Percentiles rank a stretch among this genome's conserved stretches.
phyloP scores from a whole-genome alignment of 2,797 vertebrate genomes.

The Sebastes paucispinis region DNA sequence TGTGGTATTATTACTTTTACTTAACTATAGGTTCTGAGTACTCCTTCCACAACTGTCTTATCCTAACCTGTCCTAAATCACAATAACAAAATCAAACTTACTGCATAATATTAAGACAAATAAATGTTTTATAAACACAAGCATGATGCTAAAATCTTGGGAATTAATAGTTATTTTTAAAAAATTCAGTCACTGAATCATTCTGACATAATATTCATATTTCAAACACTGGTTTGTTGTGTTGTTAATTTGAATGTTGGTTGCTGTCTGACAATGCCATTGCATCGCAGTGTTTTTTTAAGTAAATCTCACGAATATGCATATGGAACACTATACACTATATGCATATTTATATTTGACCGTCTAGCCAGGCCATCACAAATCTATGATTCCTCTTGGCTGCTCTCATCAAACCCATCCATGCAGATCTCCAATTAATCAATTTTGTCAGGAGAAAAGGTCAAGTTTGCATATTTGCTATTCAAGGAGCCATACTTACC shows the following conservation, averaged over 20 bases:
- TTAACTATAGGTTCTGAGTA: too few species aligned
- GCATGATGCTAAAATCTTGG: not conserved
- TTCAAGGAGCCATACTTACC: slow-evolving; percentile 11
- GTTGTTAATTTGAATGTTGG: not conserved
- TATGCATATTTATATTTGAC: slow-evolving; percentile 8
- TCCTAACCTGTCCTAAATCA: not conserved
- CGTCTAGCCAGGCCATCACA: slow-evolving; percentile 12
- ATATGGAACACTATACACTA: not conserved
- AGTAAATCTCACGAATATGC: too few species aligned
- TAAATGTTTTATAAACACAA: not conserved
- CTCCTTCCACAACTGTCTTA: not conserved
- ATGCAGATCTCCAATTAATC: slow-evolving; percentile 60
- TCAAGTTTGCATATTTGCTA: slow-evolving; percentile 69
- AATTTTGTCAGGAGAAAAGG: slow-evolving; percentile 69
- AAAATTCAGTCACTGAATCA: not conserved
- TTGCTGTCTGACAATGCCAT: not conserved
- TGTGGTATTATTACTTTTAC: too few species aligned
- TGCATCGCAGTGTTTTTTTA: too few species aligned
- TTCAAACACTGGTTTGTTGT: not conserved
- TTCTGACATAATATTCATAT: not conserved
- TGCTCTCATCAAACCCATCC: slow-evolving; percentile 47
- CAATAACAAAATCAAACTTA: too few species aligned
- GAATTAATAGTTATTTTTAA: not conserved
- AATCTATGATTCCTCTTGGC: slow-evolving; percentile 43
- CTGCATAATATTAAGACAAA: not conserved